Percentiles rank a stretch among this genome's conserved stretches.
Evolutionary conservation across 1,140 invertebrate genomes (phyloP).

Genomic region (Periplaneta americana): DNA sequence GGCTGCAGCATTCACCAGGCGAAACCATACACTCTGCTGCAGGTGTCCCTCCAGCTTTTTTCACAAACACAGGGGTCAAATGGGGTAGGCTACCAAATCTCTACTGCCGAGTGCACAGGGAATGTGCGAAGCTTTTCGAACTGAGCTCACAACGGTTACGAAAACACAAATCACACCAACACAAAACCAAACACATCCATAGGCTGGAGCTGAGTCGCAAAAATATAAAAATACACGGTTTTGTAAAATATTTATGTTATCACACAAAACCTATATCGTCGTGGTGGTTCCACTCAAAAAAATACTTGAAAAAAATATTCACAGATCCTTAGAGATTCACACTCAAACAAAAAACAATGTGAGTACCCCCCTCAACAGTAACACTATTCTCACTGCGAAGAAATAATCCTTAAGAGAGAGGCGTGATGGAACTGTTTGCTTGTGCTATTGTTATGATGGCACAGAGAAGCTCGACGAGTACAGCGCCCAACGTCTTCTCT

Average conservation of each 20-base stretch:
- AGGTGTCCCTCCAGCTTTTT: constrained; percentile 10
- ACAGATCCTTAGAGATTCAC: background rate
- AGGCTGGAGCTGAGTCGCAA: background rate
- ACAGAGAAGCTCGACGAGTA: background rate
- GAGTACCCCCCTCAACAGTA: background rate
- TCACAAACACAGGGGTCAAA: background rate
- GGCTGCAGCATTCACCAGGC: background rate
- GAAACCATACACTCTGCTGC: background rate
- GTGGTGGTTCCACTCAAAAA: background rate
- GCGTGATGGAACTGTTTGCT: background rate
- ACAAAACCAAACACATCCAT: background rate
- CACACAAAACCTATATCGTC: background rate
- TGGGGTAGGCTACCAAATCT: background rate
- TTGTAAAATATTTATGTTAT: background rate
- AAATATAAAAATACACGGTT: background rate
- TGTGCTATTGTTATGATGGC: background rate
- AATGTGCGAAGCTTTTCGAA: background rate
- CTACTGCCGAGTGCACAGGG: background rate
- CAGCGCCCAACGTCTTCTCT: background rate
- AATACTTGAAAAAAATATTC: background rate
- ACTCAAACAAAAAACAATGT: background rate
- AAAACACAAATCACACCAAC: background rate
- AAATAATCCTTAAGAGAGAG: background rate
- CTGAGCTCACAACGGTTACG: background rate
- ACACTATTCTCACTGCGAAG: background rate